A percentile compares a stretch with the other conserved stretches of the same genome.
phyloP scores from a whole-genome alignment of 2,888 invertebrate genomes.

The Horisme vitalbata region DNA sequence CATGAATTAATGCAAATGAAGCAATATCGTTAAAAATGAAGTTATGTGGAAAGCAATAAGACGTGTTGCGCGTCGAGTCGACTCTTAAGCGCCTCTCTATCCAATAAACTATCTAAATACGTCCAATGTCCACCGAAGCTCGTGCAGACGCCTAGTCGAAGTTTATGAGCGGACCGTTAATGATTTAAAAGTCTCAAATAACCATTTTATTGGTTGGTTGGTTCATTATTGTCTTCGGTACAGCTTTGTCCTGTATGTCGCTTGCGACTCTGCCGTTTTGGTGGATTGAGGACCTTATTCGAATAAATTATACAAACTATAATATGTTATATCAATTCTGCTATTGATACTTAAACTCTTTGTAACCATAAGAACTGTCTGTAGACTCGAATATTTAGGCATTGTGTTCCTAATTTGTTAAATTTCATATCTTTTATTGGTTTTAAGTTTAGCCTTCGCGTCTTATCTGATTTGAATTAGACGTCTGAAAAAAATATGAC shows the following conservation, averaged over 20 bases:
- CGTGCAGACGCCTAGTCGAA: no score
- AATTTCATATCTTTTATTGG: slow-evolving; percentile 19
- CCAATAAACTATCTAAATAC: slow-evolving; percentile 9
- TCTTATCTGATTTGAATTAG: background rate
- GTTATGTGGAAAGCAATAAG: slow-evolving; percentile 52
- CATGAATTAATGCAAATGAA: slow-evolving; percentile 40
- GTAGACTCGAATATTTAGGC: slow-evolving; percentile 14
- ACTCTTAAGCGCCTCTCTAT: slow-evolving; percentile 21
- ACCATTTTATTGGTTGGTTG: no score
- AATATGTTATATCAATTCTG: slow-evolving; percentile 25
- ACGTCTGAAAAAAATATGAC: background rate
- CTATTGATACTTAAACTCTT: slow-evolving; percentile 19
- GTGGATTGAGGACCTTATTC: slow-evolving; percentile 8
- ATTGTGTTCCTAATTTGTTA: slow-evolving; percentile 27
- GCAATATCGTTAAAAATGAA: slow-evolving; percentile 58
- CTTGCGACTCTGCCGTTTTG: background rate
- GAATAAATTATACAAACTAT: slow-evolving; percentile 20
- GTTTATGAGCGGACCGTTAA: no score
- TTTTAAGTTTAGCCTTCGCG: slow-evolving; percentile 10
- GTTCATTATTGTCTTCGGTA: no score
- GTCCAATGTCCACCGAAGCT: slow-evolving; percentile 10
- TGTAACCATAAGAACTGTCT: slow-evolving; percentile 13
- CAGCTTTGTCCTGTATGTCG: no score
- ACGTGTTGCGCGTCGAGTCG: slow-evolving; percentile 8
- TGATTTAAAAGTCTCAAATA: no score